Conservation (phyloP, 2,888 invertebrate species). For the Lasius fuliginosus region DNA sequence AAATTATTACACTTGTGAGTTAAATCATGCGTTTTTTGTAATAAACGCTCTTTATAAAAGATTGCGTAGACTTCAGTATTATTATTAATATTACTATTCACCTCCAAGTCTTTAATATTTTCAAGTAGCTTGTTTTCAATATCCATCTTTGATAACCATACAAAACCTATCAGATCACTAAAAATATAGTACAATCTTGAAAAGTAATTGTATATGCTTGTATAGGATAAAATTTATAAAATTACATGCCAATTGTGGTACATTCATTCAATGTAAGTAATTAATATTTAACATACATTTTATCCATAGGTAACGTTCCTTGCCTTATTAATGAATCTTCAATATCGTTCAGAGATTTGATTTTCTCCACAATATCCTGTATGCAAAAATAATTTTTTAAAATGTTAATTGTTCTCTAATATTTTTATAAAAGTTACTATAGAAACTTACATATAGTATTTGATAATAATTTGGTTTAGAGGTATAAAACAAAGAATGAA, state of each 20-base stretch:
- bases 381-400: slow-evolving; percentile 68
- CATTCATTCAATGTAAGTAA: neutral
- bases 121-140: slow-evolving; percentile 91
- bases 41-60: neutral
- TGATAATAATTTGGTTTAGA: slow-evolving; percentile 94
- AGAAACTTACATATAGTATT: slow-evolving; percentile 91
- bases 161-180: slow-evolving; percentile 88
- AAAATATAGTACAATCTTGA: slow-evolving; percentile 68
- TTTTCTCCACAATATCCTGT: slow-evolving; percentile 90
- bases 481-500: slow-evolving; percentile 97
- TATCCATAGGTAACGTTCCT: slow-evolving; percentile 89
- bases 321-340: slow-evolving; percentile 91
- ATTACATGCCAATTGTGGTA: neutral
- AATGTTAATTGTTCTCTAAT: neutral
- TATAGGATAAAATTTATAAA: neutral
- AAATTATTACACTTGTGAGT: slow-evolving; percentile 45
- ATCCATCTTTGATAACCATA: slow-evolving; percentile 90
- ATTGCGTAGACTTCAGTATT: neutral
- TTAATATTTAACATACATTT: slow-evolving; percentile 86
- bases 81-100: slow-evolving; percentile 68
- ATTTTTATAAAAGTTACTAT: neutral
- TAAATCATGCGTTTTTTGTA: neutral
- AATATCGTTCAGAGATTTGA: slow-evolving; percentile 89
- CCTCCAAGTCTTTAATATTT: slow-evolving; percentile 89
- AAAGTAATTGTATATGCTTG: slow-evolving; percentile 2